Evolutionary conservation across 1,140 invertebrate genomes (phyloP).

Genomic region (Hyles euphorbiae): DNA sequence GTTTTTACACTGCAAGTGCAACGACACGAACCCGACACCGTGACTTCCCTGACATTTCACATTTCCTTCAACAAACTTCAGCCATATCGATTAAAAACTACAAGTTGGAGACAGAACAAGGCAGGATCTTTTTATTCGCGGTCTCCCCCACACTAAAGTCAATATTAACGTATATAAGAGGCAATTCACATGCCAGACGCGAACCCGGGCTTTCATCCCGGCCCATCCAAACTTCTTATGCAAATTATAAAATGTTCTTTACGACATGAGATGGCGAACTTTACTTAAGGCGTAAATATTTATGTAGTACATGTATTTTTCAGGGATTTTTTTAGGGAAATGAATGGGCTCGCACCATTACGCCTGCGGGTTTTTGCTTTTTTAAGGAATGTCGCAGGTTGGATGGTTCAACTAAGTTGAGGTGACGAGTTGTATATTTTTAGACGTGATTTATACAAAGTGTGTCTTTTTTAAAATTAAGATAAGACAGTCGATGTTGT

Average conservation of each 20-base stretch:
- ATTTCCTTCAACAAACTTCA: too few species aligned
- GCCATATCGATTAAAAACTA: neutral
- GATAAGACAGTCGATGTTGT: too few species aligned
- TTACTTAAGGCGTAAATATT: slow-evolving; percentile 67
- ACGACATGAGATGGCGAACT: slow-evolving; percentile 64
- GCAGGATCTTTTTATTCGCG: neutral
- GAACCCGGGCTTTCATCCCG: slow-evolving; percentile 58
- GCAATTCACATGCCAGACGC: slow-evolving; percentile 65
- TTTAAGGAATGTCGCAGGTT: too few species aligned
- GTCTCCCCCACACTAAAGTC: slow-evolving; percentile 28
- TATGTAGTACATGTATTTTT: slow-evolving; percentile 37
- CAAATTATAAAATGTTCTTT: slow-evolving; percentile 69
- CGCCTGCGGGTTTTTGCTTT: too few species aligned
- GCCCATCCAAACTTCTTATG: slow-evolving; percentile 70
- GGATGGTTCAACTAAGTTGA: too few species aligned
- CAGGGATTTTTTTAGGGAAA: slow-evolving; percentile 15
- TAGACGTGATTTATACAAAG: too few species aligned
- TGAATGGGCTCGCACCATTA: too few species aligned
- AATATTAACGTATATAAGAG: slow-evolving; percentile 62
- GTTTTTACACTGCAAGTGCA: too few species aligned
- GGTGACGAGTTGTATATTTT: too few species aligned
- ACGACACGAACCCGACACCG: neutral
- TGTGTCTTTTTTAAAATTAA: too few species aligned
- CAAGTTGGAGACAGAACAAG: neutral
- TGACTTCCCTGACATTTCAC: neutral